Evolutionary conservation across 2,113 vertebrate genomes (phyloP).

Genomic region (Campylorhamphus procurvoides): DNA sequence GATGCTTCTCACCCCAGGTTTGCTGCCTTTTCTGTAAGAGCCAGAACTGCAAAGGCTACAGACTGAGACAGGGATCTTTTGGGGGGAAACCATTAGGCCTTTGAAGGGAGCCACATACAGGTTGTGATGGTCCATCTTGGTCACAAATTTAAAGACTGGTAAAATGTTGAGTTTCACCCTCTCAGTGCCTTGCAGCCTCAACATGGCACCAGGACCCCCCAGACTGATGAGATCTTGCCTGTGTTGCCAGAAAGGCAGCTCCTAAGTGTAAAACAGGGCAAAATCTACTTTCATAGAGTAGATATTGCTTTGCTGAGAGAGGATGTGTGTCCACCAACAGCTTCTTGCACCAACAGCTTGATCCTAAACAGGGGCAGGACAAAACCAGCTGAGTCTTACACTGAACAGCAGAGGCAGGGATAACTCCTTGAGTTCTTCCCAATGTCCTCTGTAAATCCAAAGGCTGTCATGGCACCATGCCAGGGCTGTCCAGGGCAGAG

Average conservation of each 20-base stretch:
- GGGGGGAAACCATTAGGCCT: neutral
- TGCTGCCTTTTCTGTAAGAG: neutral
- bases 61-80: neutral
- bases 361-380: neutral
- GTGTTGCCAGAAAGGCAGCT: neutral
- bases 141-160: neutral
- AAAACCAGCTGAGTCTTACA: neutral
- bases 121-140: neutral
- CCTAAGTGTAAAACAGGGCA: neutral
- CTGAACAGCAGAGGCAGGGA: rapidly evolving
- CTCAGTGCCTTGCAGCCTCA: neutral
- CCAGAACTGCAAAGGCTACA: neutral
- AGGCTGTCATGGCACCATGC: rapidly evolving
- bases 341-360: neutral
- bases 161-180: neutral
- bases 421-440: rapidly evolving
- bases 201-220: neutral
- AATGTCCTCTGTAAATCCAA: rapidly evolving
- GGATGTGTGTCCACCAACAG: neutral
- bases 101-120: neutral
- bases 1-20: neutral
- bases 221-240: neutral
- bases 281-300: neutral
- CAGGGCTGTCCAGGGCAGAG: neutral
- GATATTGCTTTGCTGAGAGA: neutral